Base-by-base conservation (phyloP, 2,113 vertebrate species). In the Saccopteryx leptura region DNA sequence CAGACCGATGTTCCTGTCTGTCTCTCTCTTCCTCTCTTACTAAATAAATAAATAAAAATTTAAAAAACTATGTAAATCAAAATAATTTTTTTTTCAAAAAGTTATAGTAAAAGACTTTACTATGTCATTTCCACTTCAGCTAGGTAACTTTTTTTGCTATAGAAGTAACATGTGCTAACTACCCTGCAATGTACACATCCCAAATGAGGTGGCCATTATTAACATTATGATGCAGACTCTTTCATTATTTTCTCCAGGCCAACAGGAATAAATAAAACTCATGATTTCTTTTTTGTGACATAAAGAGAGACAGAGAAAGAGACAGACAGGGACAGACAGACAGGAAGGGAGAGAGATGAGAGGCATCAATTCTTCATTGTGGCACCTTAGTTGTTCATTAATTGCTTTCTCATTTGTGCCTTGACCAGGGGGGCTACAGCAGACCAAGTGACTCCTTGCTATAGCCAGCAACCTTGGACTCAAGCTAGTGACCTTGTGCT, bases 81-180 rank as follows among this genome's bases (percentile, higher is more conserved):
- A 88, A 69, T 46, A 2, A 89, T 88, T 78, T 78, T 92, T 83
- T 31, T 74, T 52, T 83, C 69, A 92, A 88, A 31, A 92, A 91
- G 58, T 76, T 79, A 61, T 76, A 21, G 24, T 80, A 63, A 81
- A 66, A 88, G 58, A 92, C 2, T 31, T 92, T 31, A 72, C 75
- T 82, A 58, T 81, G 31, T 24, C 60, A 76, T 76, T 88, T 88
- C 24, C 50, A 68, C 81, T 88, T 88, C 65, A 65, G 50, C 46
- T 66, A 88, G 60, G 52, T 88, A 81, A 92, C 75, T 52, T 39
- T 82, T 82, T 66, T 66, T 82, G 39, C 50, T 82, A 18, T 26
- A 66, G 60, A 88, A 75, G 39, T 83, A 76, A 61, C 24, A 76
- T 75, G 52, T 76, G 46, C 31, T 81, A 81, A 58, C 50, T 6